Evolutionary conservation across 2,113 vertebrate genomes (phyloP), one percentile per base, ranked within the genome.

Genomic region (Perccottus glenii): DNA sequence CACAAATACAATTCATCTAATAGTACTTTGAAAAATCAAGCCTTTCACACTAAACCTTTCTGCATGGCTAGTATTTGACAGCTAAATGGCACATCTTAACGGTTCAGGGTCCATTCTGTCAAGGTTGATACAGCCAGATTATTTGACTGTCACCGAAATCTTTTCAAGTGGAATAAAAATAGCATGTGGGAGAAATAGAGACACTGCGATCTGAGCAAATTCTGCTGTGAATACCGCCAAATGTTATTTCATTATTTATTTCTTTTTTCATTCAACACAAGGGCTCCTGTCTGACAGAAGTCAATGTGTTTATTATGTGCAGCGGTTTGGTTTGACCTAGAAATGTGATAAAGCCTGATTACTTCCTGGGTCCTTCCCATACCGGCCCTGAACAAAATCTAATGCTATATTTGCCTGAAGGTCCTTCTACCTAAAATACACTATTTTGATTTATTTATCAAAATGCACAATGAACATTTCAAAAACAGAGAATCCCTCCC

Each of bases 301-400:
- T 61, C 60, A 59, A 64, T 56, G 53, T 47, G 35, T 48, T 80
- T 66, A 71, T 78, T 75, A 55, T 65, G 63, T 70, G 64, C 55
- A 6, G 27, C 64, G 55, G 63, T 80, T 60, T 36, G 50, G 33
- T 50, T 82, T 60, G 47, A 67, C 73, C 70, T 66, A 48, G 70
- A 81, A 77, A 82, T 82, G 71, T 61, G 53, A 85, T 60, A 16
- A 40, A 56, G 3, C 0, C 38, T 40, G 27, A 44, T 60, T 16
- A 36, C 19, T 43, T 60, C 40, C 15, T 32, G 44, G 42, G 4
- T 27, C 11, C 2, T 11, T n/a, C 47, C 49, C 47, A 7, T 55
- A 14, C 19, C 2, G 7, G 46, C 72, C 5, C 27, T 14, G 59
- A 32, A 11, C 2, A 7, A 19, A 33, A 48, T 16, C 10, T 44